A percentile compares a stretch with the other conserved stretches of the same genome.
Conservation (phyloP, 2,797 vertebrate genomes). For the Oreochromis mossambicus region DNA sequence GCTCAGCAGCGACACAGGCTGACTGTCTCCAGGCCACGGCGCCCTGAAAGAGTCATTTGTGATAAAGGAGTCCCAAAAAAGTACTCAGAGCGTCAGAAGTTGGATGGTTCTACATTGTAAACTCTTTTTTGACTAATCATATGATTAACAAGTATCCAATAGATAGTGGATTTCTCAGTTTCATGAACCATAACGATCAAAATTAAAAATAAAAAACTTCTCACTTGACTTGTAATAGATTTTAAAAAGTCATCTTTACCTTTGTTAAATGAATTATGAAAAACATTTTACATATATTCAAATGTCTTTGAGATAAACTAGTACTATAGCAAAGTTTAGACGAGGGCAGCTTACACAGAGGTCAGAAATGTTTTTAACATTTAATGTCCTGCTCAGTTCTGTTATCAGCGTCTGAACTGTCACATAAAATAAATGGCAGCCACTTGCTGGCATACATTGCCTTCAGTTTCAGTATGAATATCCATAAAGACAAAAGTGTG, state of each 20-base stretch:
- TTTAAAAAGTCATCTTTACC: background rate
- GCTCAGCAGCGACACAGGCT: background rate
- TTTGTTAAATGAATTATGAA: background rate
- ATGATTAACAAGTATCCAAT: background rate
- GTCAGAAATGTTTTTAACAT: background rate
- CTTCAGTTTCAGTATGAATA: background rate
- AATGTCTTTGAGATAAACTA: background rate
- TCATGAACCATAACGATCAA: background rate
- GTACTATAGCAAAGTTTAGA: background rate
- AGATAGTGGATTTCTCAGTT: background rate
- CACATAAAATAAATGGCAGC: background rate
- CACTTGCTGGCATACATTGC: background rate
- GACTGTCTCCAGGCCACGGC: background rate
- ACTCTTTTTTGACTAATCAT: background rate
- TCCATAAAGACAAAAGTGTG: background rate
- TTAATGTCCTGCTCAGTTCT: background rate
- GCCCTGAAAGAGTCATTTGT: fast-evolving
- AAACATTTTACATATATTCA: background rate
- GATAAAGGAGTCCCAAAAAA: background rate
- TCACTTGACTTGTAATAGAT: background rate
- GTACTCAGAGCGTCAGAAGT: background rate
- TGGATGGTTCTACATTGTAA: background rate
- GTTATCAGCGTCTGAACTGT: background rate
- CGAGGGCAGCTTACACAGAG: background rate
- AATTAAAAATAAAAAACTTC: background rate